Conservation (phyloP, 2,113 vertebrate genomes). For the Rhinolophus sinicus region DNA sequence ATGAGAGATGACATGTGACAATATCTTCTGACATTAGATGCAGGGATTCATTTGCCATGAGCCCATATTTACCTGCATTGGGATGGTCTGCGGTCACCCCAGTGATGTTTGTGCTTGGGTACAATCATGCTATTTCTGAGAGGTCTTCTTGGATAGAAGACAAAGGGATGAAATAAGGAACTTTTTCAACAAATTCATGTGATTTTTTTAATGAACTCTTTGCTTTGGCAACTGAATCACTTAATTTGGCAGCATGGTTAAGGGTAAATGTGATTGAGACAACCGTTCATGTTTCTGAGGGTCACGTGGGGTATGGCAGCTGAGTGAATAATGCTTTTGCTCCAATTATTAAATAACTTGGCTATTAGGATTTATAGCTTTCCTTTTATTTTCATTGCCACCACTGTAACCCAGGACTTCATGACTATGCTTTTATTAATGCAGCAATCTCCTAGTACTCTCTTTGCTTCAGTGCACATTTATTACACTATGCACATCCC, state of each 20-base stretch:
- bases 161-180: background rate
- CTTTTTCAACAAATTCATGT: background rate
- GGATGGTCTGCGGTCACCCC: background rate
- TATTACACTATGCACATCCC: background rate
- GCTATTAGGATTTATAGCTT: background rate
- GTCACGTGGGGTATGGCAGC: background rate
- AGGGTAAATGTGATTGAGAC: background rate
- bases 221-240: background rate
- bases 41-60: background rate
- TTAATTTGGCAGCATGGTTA: background rate
- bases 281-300: background rate
- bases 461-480: background rate
- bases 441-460: background rate
- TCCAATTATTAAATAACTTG: background rate
- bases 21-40: background rate
- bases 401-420: background rate
- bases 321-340: background rate
- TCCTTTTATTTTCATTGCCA: background rate
- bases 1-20: background rate
- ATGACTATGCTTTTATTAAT: background rate
- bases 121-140: background rate
- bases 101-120: background rate
- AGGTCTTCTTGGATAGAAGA: conserved; percentile 1
- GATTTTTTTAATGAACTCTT: background rate
- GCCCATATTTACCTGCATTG: too few species aligned